Evolutionary conservation across 2,888 invertebrate genomes (phyloP), one percentile per base, ranked within the genome.

Genomic region (Flexamia atlantica): DNA sequence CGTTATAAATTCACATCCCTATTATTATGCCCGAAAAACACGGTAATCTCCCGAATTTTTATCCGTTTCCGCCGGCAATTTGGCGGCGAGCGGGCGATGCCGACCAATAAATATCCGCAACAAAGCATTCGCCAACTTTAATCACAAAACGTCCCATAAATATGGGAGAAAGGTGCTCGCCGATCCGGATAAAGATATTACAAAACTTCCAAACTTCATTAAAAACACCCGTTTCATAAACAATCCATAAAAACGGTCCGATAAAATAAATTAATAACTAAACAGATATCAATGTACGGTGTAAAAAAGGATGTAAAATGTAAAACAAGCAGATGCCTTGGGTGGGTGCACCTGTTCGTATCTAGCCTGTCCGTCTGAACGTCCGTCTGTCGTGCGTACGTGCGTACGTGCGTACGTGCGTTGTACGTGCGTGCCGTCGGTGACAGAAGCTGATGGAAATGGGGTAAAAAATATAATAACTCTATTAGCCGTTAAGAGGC

Each of bases 211-310:
- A 46, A 36, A 76, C 50, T 46, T 50, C 76, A 28, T 25, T 42
- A 42, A 76, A n/a, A 50, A 53, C 79, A 12, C 57, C 14, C 76
- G 23, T 36, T 23, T 5, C 79, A 79, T 79, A 79, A 79, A 79
- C 79, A 79, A 79, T 57, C 79, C 79, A 79, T 57, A 79, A 79
- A 70, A 79, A 79, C 79, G 57, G 79, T 79, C 79, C 79, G 79
- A 79, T 79, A 50, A 76, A 76, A 76, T 76, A 79, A 79, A 79
- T 79, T 79, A 79, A 79, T 79, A 79, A 79, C 32, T 79, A 53
- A 79, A 30, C 9, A 57, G 79, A 57, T 79, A 79, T 79, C 57
- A 57, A 79, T 79, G 79, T 79, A 53, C 23, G 30, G 50, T 20
- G 20, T 53, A 79, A 79, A 79, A 79, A 50, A 57, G 53, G 76